Conservation (phyloP, 1,140 invertebrate species). For the Drosophila kepulauana region DNA sequence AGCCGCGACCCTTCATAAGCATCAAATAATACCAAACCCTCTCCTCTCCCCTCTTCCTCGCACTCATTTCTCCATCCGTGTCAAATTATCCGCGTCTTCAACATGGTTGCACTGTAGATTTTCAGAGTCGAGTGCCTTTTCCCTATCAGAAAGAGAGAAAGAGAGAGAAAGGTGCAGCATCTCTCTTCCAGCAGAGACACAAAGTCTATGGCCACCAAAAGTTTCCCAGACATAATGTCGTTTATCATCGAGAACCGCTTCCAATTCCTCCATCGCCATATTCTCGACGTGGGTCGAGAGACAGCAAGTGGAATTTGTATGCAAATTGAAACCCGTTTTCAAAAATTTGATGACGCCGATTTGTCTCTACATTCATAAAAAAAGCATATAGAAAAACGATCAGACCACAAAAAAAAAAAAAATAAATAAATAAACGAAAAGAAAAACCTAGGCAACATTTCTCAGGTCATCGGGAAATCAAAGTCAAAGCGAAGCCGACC, state of each 20-base stretch:
- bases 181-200: constrained; percentile 35
- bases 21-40: constrained; percentile 70
- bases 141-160: neutral
- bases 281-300: constrained; percentile 31
- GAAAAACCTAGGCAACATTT: constrained; percentile 26
- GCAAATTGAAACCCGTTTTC: constrained; percentile 72
- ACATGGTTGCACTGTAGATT: neutral
- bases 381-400: constrained; percentile 15
- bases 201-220: constrained; percentile 44
- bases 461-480: constrained; percentile 32
- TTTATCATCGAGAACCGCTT: constrained; percentile 51
- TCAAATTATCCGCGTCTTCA: constrained; percentile 48
- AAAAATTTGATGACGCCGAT: constrained; percentile 79
- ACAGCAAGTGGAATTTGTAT: constrained; percentile 69
- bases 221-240: constrained; percentile 42
- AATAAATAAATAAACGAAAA: neutral
- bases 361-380: constrained; percentile 79
- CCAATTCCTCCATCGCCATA: constrained; percentile 5
- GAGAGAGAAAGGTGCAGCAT: constrained; percentile 4
- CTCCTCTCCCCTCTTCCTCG: constrained; percentile 14
- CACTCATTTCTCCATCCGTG: neutral
- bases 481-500: constrained; percentile 62
- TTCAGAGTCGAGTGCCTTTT: neutral
- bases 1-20: constrained; percentile 19
- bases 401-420: constrained; percentile 26